Base-by-base conservation (phyloP, 2,797 vertebrate species). In the Acridotheres tristis region DNA sequence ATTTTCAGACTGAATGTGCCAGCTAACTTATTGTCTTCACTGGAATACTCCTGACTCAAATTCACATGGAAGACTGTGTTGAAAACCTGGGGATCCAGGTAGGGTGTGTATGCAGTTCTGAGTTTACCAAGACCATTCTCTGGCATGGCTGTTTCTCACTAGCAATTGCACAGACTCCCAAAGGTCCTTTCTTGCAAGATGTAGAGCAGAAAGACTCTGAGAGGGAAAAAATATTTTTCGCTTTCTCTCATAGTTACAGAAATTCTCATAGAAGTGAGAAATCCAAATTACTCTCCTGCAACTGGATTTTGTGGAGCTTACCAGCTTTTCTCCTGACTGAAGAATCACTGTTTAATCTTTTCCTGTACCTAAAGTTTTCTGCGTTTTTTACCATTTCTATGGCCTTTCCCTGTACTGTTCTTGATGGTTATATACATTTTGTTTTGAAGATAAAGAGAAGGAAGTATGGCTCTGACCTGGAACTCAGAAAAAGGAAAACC, bases 1-100 rank as follows among this genome's bases (percentile, higher is more conserved):
- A 45, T 74, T 48, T 81, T n/a, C 0, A 0, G 38, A 40, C 23
- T 0, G 1, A 40, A 7, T 32, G 5, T 57, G 8, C 7, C 59
- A 73, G 34, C 26, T 50, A 30, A 71, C 54, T 88, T 48, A 43
- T 2, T 26, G 11, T 61, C 40, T 81, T 73, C 38, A 6, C 17
- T 40, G 30, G 23, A 80, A 38, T 4, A 5, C 4, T 59, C 14
- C 51, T 71, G 59, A 18, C 12, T 62, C 36, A 69, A 57, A n/a
- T 8, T 14, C 27, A 29, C 9, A 1, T n/a, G 34, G 47, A 89
- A 2, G 38, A 32, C 13, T 2, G 1, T 3, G 40, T 13, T 83
- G 65, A 58, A 47, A 58, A n/a, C 29, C 9, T n/a, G 38, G 32
- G 14, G 5, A 53, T 55, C 15, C 42, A 73, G 87, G 59, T 29